Base-by-base conservation (phyloP, 2,113 vertebrate species). In the Lipophrys pholis region DNA sequence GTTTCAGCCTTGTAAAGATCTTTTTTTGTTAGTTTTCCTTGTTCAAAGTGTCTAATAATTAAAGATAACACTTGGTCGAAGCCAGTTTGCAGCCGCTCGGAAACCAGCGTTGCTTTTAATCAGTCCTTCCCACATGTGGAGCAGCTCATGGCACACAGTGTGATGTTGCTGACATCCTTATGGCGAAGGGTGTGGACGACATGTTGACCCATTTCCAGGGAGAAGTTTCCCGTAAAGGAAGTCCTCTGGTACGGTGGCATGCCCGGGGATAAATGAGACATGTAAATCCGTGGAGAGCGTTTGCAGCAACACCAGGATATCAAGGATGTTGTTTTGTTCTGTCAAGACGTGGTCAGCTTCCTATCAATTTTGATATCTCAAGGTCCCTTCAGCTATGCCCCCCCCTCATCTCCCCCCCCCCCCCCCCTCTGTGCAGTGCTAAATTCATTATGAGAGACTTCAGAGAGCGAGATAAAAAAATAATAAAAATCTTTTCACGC, bases 181-280 rank as follows among this genome's bases (percentile, higher is more conserved):
- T 82, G 61, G 59, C 21, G 1, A 57, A 71, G 78, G 81, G 76
- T 86, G 82, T 87, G 81, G 80, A 74, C 38, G 10, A 60, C 62
- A 71, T 59, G 58, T 72, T 76, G 75, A 76, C 83, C 41, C 36
- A 61, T 61, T 82, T 84, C 68, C 82, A 89, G 36, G 56, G 66
- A 62, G 77, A 72, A 54, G 12, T 69, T 84, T 89, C 83, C 81
- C 79, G 6, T 51, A 77, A 81, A 80, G 85, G 85, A 89, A 84
- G 78, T 84, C 70, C 64, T 82, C 59, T 83, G 53, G 80, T 63
- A 41, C 56, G 39, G 50, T 67, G 51, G 45, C 77, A 69, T 51
- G 43, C 68, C 62, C 57, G 68, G 76, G 58, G 61, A 80, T 77
- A 49, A 63, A 69, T 76, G 66, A 69, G 36, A 53, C 73, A 73